phyloP scores from a whole-genome alignment of 2,888 invertebrate genomes.

The Hybos culiciformis region DNA sequence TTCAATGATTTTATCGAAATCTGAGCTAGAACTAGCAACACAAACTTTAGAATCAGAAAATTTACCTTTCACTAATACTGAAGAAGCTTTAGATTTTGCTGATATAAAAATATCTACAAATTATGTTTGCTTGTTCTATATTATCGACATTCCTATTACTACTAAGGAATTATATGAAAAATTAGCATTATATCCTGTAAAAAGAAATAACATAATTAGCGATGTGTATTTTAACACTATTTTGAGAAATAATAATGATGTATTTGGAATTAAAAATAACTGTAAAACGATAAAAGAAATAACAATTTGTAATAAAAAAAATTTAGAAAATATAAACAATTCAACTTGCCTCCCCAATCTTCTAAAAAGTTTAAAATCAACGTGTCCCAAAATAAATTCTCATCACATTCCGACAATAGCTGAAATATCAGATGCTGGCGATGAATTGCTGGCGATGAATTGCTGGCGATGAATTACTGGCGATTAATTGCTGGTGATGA shows the following conservation, averaged over 20 bases:
- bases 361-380: not conserved
- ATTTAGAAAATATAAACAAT: too few species aligned
- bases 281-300: constrained; percentile 6
- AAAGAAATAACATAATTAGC: constrained; percentile 7
- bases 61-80: constrained; percentile 4
- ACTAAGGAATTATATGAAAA: constrained; percentile 7
- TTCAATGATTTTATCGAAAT: constrained; percentile 6
- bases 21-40: constrained; percentile 6
- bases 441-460: too few species aligned
- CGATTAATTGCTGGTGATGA: too few species aligned
- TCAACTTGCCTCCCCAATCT: constrained; percentile 3
- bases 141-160: constrained; percentile 7
- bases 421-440: constrained; percentile 3
- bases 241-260: not conserved
- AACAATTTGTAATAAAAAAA: constrained; percentile 3
- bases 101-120: constrained; percentile 6
- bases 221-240: not conserved
- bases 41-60: constrained; percentile 5
- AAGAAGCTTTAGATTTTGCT: constrained; percentile 9
- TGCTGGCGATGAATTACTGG: too few species aligned
- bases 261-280: constrained; percentile 4
- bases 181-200: constrained; percentile 6
- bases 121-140: constrained; percentile 3
- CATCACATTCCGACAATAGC: constrained; percentile 5
- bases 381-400: constrained; percentile 3